These are phyloP conservation scores for Chaetodon trifascialis DNA, from an alignment of 2,113 vertebrate genomes.

Conservation along the genomic window DNA sequence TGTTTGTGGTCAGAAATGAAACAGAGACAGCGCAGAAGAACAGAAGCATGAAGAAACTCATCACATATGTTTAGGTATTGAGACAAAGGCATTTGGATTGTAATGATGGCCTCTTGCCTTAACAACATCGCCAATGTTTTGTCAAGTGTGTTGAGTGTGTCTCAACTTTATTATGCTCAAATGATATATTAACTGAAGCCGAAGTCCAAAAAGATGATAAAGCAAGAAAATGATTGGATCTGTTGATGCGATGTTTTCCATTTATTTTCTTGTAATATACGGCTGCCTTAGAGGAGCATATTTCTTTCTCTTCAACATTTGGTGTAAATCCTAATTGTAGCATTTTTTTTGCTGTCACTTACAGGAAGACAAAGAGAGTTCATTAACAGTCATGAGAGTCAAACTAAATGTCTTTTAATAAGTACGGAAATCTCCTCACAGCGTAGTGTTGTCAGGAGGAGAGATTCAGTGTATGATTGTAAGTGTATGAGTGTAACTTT, in stretches of 20 bases:
- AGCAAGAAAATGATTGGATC: background rate
- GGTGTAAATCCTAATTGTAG: background rate
- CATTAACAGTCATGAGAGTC: background rate
- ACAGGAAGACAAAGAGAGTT: background rate
- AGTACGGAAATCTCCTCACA: background rate
- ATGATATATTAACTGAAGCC: background rate
- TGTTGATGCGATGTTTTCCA: background rate
- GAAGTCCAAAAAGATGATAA: background rate
- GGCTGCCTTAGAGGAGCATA: background rate
- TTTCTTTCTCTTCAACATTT: background rate
- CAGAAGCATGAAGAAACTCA: background rate
- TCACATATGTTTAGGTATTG: background rate
- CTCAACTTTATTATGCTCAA: background rate
- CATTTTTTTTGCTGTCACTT: background rate
- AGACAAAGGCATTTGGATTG: background rate
- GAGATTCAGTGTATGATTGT: background rate
- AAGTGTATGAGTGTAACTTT: background rate
- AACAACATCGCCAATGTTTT: background rate
- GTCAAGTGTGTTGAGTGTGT: background rate
- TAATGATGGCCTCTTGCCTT: background rate
- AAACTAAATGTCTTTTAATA: background rate
- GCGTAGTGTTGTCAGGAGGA: background rate
- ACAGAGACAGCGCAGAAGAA: background rate
- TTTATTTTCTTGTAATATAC: background rate
- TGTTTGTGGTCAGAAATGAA: slow-evolving; percentile 11